Base-by-base conservation (phyloP, 2,888 invertebrate genomes). In the Hirudinaria manillensis region DNA sequence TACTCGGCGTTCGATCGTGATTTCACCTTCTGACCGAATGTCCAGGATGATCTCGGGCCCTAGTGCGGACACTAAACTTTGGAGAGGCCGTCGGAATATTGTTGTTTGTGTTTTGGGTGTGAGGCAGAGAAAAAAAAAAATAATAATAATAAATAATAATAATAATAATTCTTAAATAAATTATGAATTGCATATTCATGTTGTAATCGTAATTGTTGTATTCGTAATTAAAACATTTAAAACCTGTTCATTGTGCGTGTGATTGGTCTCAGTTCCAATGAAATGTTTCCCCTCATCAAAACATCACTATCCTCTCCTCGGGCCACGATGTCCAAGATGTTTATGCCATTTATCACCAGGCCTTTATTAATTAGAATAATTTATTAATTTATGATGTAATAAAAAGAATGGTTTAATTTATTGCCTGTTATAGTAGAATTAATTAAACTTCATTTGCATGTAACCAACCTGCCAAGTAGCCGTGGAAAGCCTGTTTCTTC, bases 251-350 rank as follows among this genome's bases (percentile, higher is more conserved):
- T 7, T 19, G 61, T 61, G 61, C 24, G 24, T 13, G 61, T 27
- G 13, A 61, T 24, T 27, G 61, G 61, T 61, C 61, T 61, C 1
- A 61, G 29, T 27, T 27, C 68, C 4, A 68, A 32, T 29, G 68
- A 68, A 34, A 68, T 36, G 16, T 68, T 68, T 68, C 68, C 68
- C n/a, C 36, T 36, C 36, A 68, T 10, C 3, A n/a, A 2, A 3
- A 68, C 32, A 27, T 61, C 29, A 29, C 36, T 36, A 6, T 34
- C 68, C 7, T 36, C 68, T n/a, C 68, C 68, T n/a, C 36, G 16
- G n/a, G 68, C 68, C 13, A 68, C 34, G n/a, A 34, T 68, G 29
- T 68, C 68, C 32, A 68, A 36, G n/a, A 68, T 34, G 36, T 68
- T 68, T 34, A 68, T 32, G 2, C 68, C 68, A 34, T 36, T 36